Conservation (phyloP, 1,140 invertebrate species). For the Arctopsyche grandis region DNA sequence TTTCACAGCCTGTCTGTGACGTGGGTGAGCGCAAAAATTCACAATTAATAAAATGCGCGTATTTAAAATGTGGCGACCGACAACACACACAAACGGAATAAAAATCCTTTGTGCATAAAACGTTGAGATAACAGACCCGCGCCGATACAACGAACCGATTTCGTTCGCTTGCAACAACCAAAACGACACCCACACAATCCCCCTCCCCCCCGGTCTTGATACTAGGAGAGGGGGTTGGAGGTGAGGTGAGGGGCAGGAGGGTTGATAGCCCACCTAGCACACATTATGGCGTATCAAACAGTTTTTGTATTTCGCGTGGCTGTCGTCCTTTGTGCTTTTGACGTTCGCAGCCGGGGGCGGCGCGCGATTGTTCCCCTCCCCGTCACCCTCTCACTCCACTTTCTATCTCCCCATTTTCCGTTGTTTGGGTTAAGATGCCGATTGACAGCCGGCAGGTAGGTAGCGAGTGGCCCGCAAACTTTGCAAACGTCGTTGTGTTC, state of each 20-base stretch:
- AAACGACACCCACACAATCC: background rate
- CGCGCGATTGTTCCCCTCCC: slow-evolving; percentile 16
- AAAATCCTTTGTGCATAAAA: slow-evolving; percentile 39
- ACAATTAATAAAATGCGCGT: slow-evolving; percentile 32
- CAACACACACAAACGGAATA: slow-evolving; percentile 33
- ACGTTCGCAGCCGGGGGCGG: slow-evolving; percentile 48
- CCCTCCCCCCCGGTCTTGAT: background rate
- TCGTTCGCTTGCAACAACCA: slow-evolving; percentile 31
- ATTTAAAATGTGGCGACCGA: slow-evolving; percentile 39
- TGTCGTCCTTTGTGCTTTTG: slow-evolving; percentile 52
- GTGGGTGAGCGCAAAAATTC: slow-evolving; percentile 37
- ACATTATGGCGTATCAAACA: slow-evolving; percentile 48
- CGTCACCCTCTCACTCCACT: background rate
- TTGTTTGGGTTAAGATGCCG: background rate
- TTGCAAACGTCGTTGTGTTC: too few relatives aligned
- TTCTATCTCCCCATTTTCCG: background rate
- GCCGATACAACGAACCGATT: slow-evolving; percentile 41
- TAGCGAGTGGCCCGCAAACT: too few relatives aligned
- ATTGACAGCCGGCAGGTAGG: background rate
- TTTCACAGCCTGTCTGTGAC: slow-evolving; percentile 26
- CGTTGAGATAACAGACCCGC: slow-evolving; percentile 30
- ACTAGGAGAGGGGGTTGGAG: background rate
- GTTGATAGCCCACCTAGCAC: background rate
- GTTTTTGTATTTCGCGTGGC: slow-evolving; percentile 49
- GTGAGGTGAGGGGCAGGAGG: too few relatives aligned